Evolutionary conservation across 2,797 vertebrate genomes (phyloP).

Genomic region (Syndactyla subalaris): DNA sequence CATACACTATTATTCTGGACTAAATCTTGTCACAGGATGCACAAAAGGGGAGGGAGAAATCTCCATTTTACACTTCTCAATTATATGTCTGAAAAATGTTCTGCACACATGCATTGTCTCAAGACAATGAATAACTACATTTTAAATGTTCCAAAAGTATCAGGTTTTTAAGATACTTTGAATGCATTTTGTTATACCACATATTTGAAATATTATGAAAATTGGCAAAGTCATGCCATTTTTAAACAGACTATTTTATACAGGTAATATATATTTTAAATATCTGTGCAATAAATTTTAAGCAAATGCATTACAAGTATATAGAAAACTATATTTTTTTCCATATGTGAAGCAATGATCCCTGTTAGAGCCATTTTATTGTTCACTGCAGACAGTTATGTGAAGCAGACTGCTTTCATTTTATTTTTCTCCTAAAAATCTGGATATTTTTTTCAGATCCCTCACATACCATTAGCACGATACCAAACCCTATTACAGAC

Average conservation of each 20-base stretch:
- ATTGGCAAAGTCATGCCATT: not conserved
- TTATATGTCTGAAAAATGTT: not conserved
- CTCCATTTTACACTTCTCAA: not conserved
- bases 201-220: slow-evolving; percentile 58
- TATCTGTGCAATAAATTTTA: slow-evolving; percentile 45
- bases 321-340: slow-evolving; percentile 65
- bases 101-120: not conserved
- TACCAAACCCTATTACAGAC: slow-evolving; percentile 47
- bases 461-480: slow-evolving; percentile 39
- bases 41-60: not conserved
- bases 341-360: slow-evolving; percentile 55
- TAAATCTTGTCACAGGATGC: not conserved
- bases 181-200: not conserved
- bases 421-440: slow-evolving; percentile 56
- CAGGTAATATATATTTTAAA: slow-evolving; percentile 47
- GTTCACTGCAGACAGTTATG: slow-evolving; percentile 52
- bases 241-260: slow-evolving; percentile 37
- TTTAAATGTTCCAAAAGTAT: slow-evolving; percentile 1
- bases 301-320: slow-evolving; percentile 30
- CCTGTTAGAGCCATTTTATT: slow-evolving; percentile 69
- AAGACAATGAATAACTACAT: not conserved
- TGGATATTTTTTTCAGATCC: slow-evolving; percentile 48
- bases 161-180: not conserved
- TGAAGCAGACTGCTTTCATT: slow-evolving; percentile 54
- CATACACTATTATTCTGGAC: not conserved